A percentile compares a stretch with the other conserved stretches of the same genome.
Evolutionary conservation across 1,140 invertebrate species (phyloP).

Genomic region (Planococcus citri): DNA sequence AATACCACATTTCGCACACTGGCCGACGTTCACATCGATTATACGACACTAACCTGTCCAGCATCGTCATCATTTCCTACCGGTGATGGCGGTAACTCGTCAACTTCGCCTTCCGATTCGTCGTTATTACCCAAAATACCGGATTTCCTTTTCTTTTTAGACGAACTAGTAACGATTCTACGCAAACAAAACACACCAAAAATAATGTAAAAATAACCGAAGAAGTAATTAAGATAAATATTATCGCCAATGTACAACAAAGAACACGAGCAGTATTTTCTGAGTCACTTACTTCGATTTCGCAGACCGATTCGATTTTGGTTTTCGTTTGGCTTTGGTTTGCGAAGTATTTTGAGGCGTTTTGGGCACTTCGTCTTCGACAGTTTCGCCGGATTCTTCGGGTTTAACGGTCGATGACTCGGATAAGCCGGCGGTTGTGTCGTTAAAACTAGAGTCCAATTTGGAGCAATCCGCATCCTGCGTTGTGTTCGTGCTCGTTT

Average conservation of each 20-base stretch:
- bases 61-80: slow-evolving; percentile 28
- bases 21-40: too few species aligned
- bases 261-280: too few species aligned
- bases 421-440: not conserved
- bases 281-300: slow-evolving; percentile 16
- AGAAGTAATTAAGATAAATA: not conserved
- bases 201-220: not conserved
- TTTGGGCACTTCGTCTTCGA: slow-evolving; percentile 20
- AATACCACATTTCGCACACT: too few species aligned
- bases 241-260: not conserved
- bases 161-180: slow-evolving; percentile 13
- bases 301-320: slow-evolving; percentile 21
- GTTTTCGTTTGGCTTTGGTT: slow-evolving; percentile 22
- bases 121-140: slow-evolving; percentile 13
- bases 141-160: slow-evolving; percentile 21
- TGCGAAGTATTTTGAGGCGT: slow-evolving; percentile 11
- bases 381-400: slow-evolving; percentile 23
- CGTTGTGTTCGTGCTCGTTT: not conserved
- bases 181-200: too few species aligned
- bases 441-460: not conserved
- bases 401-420: slow-evolving; percentile 13
- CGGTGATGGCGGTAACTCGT: slow-evolving; percentile 29
- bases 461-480: too few species aligned
- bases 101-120: slow-evolving; percentile 25
- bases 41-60: slow-evolving; percentile 26